Conservation (phyloP, 2,797 vertebrate genomes). For the Labeo calbasu region DNA sequence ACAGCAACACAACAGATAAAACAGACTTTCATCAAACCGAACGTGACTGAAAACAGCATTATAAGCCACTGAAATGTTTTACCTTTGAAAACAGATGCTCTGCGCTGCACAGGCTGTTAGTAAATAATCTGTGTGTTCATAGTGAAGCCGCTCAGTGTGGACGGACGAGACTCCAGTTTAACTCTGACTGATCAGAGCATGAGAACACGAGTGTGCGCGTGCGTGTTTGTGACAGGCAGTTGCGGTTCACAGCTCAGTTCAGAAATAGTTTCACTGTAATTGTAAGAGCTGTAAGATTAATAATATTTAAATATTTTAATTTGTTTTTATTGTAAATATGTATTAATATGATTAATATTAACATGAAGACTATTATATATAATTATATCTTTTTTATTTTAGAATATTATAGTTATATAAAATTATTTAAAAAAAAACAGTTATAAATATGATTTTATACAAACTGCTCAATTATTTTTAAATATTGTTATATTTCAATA, state of each 20-base stretch:
- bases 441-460: background rate
- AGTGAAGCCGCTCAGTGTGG: slow-evolving; percentile 33
- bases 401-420: background rate
- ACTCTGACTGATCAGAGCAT: background rate
- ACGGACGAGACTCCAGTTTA: background rate
- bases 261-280: background rate
- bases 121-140: slow-evolving; percentile 52
- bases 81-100: slow-evolving; percentile 49
- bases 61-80: background rate
- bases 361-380: background rate
- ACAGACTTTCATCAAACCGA: background rate
- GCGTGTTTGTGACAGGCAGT: background rate
- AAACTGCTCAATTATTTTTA: background rate
- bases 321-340: background rate
- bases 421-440: background rate
- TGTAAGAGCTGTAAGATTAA: background rate
- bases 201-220: background rate
- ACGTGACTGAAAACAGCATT: background rate
- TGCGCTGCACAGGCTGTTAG: slow-evolving; percentile 40
- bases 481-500: background rate
- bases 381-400: background rate
- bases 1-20: background rate
- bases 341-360: background rate
- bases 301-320: background rate
- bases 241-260: background rate